Evolutionary conservation across 2,888 invertebrate genomes (phyloP), one percentile per base, ranked within the genome.

Genomic region (Dryobota labecula): DNA sequence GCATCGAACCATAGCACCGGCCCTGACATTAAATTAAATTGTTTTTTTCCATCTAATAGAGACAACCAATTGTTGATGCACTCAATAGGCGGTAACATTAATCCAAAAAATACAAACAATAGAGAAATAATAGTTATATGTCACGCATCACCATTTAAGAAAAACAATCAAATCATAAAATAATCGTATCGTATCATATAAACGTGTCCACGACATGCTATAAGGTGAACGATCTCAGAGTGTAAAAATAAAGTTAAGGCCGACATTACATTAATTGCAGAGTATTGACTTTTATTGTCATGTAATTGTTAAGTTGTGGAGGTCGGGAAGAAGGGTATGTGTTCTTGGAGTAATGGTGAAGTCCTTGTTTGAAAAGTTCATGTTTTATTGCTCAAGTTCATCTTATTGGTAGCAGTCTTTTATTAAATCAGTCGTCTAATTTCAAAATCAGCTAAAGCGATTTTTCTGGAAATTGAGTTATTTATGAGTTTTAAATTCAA

Each of bases 211-310:
- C 80, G 53, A 73, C 73, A 69, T 38, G 63, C 49, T 8, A 62
- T 86, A 87, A 87, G 91, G 90, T 92, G 90, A 92, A 92, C 88
- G 90, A 87, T 88, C 91, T 84, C 74, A 79, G 69, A 73, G 89
- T 86, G 87, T 87, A 90, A 90, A 91, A 92, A 92, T 92, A 91
- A 92, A 89, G 88, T 88, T 90, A 91, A 92, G 92, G 92, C 76
- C 92, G 74, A 61, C 63, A 69, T 76, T 85, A 87, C 73, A 85
- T 86, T 88, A 88, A 90, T 87, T 89, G 84, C 72, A 53, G 74
- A 24, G 41, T 72, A 76, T 70, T 49, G 45, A 64, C 58, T 75
- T 76, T 78, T 84, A 72, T 72, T 74, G 70, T 75, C 79, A 47
- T 61, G 27, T 76, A 70, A 78, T 83, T 76, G 75, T 73, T 71